Conservation (phyloP, 1,140 invertebrate genomes). For the Cydia amplana region DNA sequence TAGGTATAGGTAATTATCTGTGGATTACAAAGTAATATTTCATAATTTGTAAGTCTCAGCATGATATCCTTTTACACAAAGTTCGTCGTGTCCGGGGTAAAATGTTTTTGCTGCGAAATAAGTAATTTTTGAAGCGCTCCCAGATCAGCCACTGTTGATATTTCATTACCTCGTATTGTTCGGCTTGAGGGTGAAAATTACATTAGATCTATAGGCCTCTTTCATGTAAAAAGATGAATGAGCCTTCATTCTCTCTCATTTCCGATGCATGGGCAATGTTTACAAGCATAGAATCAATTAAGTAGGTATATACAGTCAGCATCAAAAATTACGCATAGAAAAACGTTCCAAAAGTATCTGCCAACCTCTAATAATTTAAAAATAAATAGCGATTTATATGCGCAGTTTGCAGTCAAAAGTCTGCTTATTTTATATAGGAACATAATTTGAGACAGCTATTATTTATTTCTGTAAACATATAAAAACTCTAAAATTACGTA, state of each 20-base stretch:
- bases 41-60: background rate
- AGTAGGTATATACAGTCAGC: too few species aligned
- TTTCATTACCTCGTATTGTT: constrained; percentile 57
- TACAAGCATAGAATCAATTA: background rate
- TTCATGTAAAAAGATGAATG: constrained; percentile 43
- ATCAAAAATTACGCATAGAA: too few species aligned
- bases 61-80: background rate
- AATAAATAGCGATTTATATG: too few species aligned
- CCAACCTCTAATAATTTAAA: too few species aligned
- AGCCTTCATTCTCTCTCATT: background rate
- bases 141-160: constrained; percentile 53
- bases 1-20: background rate
- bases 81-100: background rate
- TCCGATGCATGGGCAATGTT: too few species aligned
- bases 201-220: constrained; percentile 55
- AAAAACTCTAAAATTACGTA: too few species aligned
- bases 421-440: too few species aligned
- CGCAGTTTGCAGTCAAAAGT: too few species aligned
- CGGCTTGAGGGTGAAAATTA: constrained; percentile 49
- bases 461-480: too few species aligned
- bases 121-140: constrained; percentile 31
- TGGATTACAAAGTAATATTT: background rate
- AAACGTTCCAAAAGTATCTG: too few species aligned
- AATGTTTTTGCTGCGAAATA: constrained; percentile 2
- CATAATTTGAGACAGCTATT: too few species aligned